Base-by-base conservation (phyloP, 2,888 invertebrate genomes). In the Rhogogaster chlorosoma region DNA sequence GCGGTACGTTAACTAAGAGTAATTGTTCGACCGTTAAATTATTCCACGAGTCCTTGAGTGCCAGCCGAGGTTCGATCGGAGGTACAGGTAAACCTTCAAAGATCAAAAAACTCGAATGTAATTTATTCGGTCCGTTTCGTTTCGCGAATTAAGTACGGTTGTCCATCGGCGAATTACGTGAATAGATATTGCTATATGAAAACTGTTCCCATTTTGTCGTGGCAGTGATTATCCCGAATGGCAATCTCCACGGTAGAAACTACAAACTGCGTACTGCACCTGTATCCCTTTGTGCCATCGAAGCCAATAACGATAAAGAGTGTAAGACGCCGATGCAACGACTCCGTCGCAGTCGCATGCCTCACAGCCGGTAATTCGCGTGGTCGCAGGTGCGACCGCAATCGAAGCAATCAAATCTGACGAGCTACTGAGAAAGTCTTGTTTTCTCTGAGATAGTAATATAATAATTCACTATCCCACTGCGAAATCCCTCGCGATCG, bases 341-440 rank as follows among this genome's bases (percentile, higher is more conserved):
- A 70, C 83, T 64, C 61, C 67, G 67, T 67, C 29, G 29, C 67
- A 83, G 67, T 83, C 83, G 83, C 67, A 67, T 80, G 80, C 80
- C 26, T 61, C 22, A 29, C 26, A 67, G 45, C 45, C 12, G 70
- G 83, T 83, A 83, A 82, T 70, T 67, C 83, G 67, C 67, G 67
- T 83, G 67, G 83, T 83, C 70, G 83, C 83, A 83, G 83, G 83
- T 70, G 83, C 83, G 83, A 83, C 83, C 83, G 83, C 83, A 83
- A 83, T 83, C 83, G 83, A 83, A 83, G 83, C 83, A 83, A 83
- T 83, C 83, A 83, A 83, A 83, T 67, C 83, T 70, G 67, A 67
- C 83, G 67, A 83, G 83, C 67, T 83, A 83, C 83, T 26, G 83
- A 83, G 83, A 83, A 67, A 83, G 83, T 83, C 83, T 83, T 70